A percentile compares a stretch with the other conserved stretches of the same genome.
phyloP scores from a whole-genome alignment of 2,888 invertebrate species.

The Eupithecia insigniata region DNA sequence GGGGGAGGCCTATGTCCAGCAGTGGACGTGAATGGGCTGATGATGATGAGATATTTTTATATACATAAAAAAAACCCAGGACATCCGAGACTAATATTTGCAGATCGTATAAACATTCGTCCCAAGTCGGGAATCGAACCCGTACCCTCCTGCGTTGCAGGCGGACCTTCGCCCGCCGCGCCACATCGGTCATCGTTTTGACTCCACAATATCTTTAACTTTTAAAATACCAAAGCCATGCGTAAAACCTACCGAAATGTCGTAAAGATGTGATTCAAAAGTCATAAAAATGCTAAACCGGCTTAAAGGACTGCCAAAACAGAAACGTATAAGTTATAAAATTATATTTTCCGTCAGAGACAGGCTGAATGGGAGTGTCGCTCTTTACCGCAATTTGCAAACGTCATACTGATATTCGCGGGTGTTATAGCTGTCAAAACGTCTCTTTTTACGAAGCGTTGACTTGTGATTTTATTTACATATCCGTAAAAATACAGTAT shows the following conservation, averaged over 20 bases:
- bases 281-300: neutral
- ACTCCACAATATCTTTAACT: neutral
- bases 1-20: no score
- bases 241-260: neutral
- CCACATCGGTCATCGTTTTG: no score
- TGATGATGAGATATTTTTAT: no score
- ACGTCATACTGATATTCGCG: neutral
- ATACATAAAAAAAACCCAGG: no score
- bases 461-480: slow-evolving; percentile 2
- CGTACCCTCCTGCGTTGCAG: no score
- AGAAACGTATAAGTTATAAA: neutral
- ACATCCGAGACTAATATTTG: no score
- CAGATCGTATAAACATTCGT: no score
- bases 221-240: neutral
- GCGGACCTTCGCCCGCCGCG: no score
- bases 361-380: neutral
- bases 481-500: neutral
- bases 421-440: slow-evolving; percentile 3
- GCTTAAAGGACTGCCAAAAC: slow-evolving; percentile 3
- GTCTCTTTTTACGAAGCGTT: neutral
- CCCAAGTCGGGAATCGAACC: no score
- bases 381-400: slow-evolving; percentile 5
- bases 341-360: neutral
- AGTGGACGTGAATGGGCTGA: no score
- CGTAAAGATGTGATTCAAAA: slow-evolving; percentile 2